phyloP scores from a whole-genome alignment of 2,113 vertebrate genomes.

The Vimba vimba region DNA sequence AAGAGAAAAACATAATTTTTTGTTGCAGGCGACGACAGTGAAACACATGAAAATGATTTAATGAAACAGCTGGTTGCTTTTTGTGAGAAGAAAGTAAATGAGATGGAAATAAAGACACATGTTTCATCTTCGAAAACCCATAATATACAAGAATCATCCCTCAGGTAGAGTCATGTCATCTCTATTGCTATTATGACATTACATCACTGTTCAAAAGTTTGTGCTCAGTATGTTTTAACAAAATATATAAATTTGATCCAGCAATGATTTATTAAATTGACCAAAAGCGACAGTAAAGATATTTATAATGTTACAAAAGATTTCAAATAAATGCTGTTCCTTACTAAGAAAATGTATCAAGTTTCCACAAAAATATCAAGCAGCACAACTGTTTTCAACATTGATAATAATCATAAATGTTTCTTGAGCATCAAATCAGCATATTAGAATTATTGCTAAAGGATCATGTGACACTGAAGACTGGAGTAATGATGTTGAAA shows the following conservation, averaged over 20 bases:
- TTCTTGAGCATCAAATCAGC: not conserved
- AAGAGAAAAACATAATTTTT: not conserved
- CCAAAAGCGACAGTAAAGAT: not conserved
- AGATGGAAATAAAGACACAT: not conserved
- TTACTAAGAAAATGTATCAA: not conserved
- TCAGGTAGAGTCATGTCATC: conserved; percentile 48
- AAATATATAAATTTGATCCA: not conserved
- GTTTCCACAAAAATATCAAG: not conserved
- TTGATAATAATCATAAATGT: not conserved
- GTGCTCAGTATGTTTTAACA: not conserved
- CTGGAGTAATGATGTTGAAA: not conserved
- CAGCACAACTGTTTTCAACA: not conserved
- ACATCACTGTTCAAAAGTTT: not conserved
- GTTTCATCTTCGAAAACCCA: not conserved
- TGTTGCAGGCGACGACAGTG: conserved; percentile 41
- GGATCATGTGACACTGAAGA: not conserved
- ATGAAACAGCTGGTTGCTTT: conserved; percentile 60
- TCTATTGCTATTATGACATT: not conserved
- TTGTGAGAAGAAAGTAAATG: conserved; percentile 46
- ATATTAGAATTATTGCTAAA: not conserved
- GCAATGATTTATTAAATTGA: not conserved
- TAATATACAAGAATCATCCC: not conserved
- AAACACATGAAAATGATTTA: conserved; percentile 30
- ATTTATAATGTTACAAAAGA: not conserved
- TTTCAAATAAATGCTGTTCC: not conserved